phyloP scores from a whole-genome alignment of 2,888 invertebrate genomes.

The Brenthis daphne region DNA sequence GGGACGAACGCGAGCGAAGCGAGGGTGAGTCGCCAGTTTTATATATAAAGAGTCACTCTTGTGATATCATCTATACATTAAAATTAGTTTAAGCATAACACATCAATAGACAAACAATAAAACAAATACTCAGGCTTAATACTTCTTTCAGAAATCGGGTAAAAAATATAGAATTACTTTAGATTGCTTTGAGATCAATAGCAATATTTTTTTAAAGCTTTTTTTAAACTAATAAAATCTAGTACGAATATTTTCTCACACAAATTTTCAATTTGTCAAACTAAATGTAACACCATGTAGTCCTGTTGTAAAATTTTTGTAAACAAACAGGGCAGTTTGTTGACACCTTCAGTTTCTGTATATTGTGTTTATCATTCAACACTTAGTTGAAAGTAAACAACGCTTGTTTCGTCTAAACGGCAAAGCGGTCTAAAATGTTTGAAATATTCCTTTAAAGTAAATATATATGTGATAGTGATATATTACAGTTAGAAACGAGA shows the following conservation, averaged over 20 bases:
- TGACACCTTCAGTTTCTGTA: conserved; percentile 38
- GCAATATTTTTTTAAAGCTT: too few relatives aligned
- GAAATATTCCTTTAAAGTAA: conserved; percentile 10
- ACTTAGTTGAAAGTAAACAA: conserved; percentile 32
- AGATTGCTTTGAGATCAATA: too few relatives aligned
- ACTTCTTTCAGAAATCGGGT: too few relatives aligned
- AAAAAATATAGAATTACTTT: too few relatives aligned
- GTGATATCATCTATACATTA: too few relatives aligned
- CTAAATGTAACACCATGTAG: conserved; percentile 24
- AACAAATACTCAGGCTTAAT: too few relatives aligned
- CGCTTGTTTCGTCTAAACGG: conserved; percentile 24
- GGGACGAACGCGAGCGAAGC: too few relatives aligned
- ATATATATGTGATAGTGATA: conserved; percentile 4
- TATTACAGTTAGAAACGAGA: background rate
- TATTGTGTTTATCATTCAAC: conserved; percentile 40
- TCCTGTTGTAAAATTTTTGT: conserved; percentile 24
- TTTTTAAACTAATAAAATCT: too few relatives aligned
- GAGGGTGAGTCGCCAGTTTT: too few relatives aligned
- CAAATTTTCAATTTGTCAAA: background rate
- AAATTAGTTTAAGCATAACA: too few relatives aligned
- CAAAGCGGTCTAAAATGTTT: conserved; percentile 32
- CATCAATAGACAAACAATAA: too few relatives aligned
- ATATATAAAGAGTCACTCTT: too few relatives aligned
- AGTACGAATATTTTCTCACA: background rate
- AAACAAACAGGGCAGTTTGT: conserved; percentile 37